Evolutionary conservation across 2,888 invertebrate species (phyloP), one percentile per base, ranked within the genome.

Genomic region (Neria commutata): DNA sequence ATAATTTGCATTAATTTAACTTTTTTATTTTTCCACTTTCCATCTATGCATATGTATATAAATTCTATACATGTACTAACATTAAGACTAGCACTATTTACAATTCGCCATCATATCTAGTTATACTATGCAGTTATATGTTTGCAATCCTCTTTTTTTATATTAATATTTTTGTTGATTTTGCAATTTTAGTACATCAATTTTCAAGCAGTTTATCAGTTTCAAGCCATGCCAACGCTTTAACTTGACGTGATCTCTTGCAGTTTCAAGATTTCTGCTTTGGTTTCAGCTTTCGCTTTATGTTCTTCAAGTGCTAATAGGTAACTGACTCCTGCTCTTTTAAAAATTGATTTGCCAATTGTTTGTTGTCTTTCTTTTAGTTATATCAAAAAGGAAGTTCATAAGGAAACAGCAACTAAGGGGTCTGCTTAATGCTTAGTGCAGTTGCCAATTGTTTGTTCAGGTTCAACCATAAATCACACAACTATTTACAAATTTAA

Each of bases 251-350:
- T 25, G 46, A 23, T 23, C 46, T 47, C 46, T 56, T 48, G n/a
- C 11, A 47, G 29, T 42, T 14, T 61, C 25, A 26, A 16, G 24
- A 29, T 52, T 67, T 70, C 67, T 73, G 74, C 75, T 70, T 73
- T 70, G 50, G 56, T 56, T 59, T 58, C 62, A 54, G 54, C 63
- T 62, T 60, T 51, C 48, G 48, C 55, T 61, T 60, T 57, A n/a
- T n/a, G n/a, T 62, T 56, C 56, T 46, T 58, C 72, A 72, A 75
- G 72, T 73, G 70, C 74, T 73, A 78, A 78, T 77, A 80, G 80
- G 80, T 81, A 80, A 81, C 80, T 80, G 80, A 80, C 80, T 80
- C 80, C 79, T 80, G 81, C 80, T 80, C 77, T 78, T 77, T 67
- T 61, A 60, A 61, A 62, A 62, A 67, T 62, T 53, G 64, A 61